Evolutionary conservation across 2,888 invertebrate species (phyloP).

Genomic region (Osedax frankpressi): DNA sequence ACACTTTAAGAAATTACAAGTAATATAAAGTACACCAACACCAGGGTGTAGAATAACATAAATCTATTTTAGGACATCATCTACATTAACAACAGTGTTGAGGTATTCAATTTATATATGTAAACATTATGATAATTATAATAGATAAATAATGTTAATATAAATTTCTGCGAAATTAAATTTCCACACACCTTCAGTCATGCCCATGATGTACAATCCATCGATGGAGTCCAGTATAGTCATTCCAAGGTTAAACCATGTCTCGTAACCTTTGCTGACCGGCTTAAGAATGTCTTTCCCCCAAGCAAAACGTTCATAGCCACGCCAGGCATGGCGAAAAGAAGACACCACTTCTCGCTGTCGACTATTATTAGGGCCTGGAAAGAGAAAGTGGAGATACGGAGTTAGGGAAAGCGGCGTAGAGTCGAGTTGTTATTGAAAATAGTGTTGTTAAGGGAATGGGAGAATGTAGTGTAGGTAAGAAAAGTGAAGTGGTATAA

Average conservation of each 20-base stretch:
- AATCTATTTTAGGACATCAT: too few relatives aligned
- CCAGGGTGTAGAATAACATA: too few relatives aligned
- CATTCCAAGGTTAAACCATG: conserved; percentile 93
- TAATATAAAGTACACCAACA: too few relatives aligned
- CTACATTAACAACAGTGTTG: too few relatives aligned
- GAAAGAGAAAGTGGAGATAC: not conserved
- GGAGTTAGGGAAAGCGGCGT: too few relatives aligned
- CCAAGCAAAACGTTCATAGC: conserved; percentile 87
- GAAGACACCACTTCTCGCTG: conserved; percentile 76
- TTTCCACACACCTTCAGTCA: conserved; percentile 66
- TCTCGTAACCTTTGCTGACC: conserved; percentile 65
- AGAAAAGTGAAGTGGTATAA: not conserved
- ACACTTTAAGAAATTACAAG: too few relatives aligned
- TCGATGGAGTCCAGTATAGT: conserved; percentile 89
- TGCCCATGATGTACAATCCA: conserved; percentile 87
- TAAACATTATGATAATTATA: not conserved
- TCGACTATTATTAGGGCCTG: conserved; percentile 64
- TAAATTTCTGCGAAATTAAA: not conserved
- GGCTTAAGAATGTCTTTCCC: conserved; percentile 91
- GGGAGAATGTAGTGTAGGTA: not conserved
- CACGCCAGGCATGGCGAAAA: conserved; percentile 83
- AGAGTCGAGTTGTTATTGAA: too few relatives aligned
- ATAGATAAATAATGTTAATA: not conserved
- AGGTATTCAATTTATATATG: too few relatives aligned
- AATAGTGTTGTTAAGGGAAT: not conserved